Evolutionary conservation across 2,888 invertebrate genomes (phyloP), one percentile per base, ranked within the genome.

Genomic region (Hypomecis atomaria): DNA sequence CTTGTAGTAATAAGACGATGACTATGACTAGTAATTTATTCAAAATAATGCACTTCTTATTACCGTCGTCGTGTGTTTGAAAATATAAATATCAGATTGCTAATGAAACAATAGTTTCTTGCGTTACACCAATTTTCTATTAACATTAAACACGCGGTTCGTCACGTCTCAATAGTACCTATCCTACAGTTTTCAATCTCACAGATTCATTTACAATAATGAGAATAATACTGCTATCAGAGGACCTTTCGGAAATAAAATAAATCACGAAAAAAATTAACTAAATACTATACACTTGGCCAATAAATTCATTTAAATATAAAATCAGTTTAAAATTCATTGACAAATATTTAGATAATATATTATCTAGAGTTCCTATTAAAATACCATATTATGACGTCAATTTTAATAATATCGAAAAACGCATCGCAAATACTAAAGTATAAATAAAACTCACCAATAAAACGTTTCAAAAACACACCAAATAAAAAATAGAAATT

Each of bases 401-500:
- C 63, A 60, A 36, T 36, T 36, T 52, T 65, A 23, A 50, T 64
- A 72, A 70, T 69, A 59, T 71, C 57, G 54, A 48, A 70, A 40
- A 42, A 23, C 2, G 8, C 59, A 54, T 69, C 69, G 61, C 69
- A 66, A 65, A 57, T 54, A 58, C 59, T 53, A 48, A 61, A 64
- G 62, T 42, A 43, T 48, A 11, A 44, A 45, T 13, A 40, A 23
- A 23, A 23, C 3, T 23, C 23, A 23, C 3, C 23, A 1, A 54
- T 7, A 11, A 6, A 4, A 44, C 55, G 62, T 47, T 48, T 56
- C 68, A 45, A 75, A 73, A 78, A 78, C 86, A 87, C 87, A 87
- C 87, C 87, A 85, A 85, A 85, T 73, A 82, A 85, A 86, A 85
- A 84, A 79, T 84, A 83, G 82, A 85, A 84, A 69, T 47, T 44